Evolutionary conservation across 2,797 vertebrate species (phyloP), one percentile per base, ranked within the genome.

Genomic region (Florisuga fusca): DNA sequence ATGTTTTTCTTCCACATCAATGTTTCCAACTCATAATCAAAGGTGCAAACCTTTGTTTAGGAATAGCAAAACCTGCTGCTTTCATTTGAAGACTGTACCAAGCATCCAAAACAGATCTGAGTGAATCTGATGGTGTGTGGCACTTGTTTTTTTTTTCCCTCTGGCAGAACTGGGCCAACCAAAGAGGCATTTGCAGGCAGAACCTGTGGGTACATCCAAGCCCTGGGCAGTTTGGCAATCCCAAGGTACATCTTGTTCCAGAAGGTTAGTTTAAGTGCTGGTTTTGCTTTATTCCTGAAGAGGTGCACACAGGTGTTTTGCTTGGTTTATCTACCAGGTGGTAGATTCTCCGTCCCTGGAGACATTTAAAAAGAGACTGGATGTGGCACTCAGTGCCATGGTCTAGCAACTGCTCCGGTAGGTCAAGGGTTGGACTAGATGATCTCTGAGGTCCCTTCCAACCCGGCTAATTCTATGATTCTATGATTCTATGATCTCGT

Each of bases 211-310:
- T 84, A 41, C 34, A 41, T 83, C 72, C 34, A 62, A 77, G 5
- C 62, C 29, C 67, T 25, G 33, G 91, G 36, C 12, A 72, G 50
- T 61, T 64, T 1, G 6, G 58, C 62, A 58, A 19, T 72, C 43
- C 53, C 46, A 48, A 84, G 55, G 73, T 41, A 43, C 31, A 50
- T 53, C 46, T 88, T 16, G 34, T 78, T 2, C 33, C 31, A 61
- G 73, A 78, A 86, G 67, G 23, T 75, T 51, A 34, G 2, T 51
- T 79, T 80, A 79, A 92, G 64, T 71, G 22, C 33, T 46, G 26
- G 10, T 51, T 23, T 75, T 68, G 15, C 59, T 90, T 84, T 85
- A 53, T 0, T 0, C 15, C 0, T 0, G 36, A 16, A 73, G 46
- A 69, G 46, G 48, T 59, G 27, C 7, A 15, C 0, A 1, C 8